Evolutionary conservation across 2,797 vertebrate genomes (phyloP).

Genomic region (Lepilemur ruficaudatus): DNA sequence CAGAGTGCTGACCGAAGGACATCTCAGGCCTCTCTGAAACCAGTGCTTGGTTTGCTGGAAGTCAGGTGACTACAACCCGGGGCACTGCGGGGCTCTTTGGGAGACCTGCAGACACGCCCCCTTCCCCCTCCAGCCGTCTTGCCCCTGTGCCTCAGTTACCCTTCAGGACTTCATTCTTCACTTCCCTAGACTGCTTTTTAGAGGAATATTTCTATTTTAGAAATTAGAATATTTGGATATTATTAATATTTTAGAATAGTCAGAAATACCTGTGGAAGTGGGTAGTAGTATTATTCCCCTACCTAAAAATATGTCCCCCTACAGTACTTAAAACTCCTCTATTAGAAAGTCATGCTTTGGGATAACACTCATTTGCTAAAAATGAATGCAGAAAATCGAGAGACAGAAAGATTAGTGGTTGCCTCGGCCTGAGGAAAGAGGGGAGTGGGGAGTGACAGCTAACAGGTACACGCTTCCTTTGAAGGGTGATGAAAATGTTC

Average conservation of each 20-base stretch:
- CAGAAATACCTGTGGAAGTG: slow-evolving; percentile 28
- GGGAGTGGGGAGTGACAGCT: background rate
- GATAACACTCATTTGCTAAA: slow-evolving; percentile 1
- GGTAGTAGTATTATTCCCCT: background rate
- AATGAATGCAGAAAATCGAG: background rate
- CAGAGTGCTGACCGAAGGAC: background rate
- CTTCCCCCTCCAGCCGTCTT: background rate
- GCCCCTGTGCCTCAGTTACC: background rate
- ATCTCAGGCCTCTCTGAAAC: background rate
- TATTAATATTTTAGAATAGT: slow-evolving; percentile 12
- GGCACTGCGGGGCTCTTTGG: background rate
- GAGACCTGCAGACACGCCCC: background rate
- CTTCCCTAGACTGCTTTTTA: background rate
- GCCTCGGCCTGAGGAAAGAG: background rate
- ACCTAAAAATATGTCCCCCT: slow-evolving; percentile 4
- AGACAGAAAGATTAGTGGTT: background rate
- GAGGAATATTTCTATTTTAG: slow-evolving; percentile 6
- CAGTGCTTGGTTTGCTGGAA: background rate
- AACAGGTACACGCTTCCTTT: background rate
- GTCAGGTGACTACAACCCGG: background rate
- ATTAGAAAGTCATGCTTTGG: slow-evolving; percentile 4
- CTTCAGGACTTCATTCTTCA: slow-evolving; percentile 12
- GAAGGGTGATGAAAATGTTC: background rate
- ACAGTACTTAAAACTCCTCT: slow-evolving; percentile 27
- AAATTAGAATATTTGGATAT: background rate